A percentile compares a stretch with the other conserved stretches of the same genome.
Evolutionary conservation across 1,140 invertebrate genomes (phyloP).

Genomic region (Lucilia cuprina): DNA sequence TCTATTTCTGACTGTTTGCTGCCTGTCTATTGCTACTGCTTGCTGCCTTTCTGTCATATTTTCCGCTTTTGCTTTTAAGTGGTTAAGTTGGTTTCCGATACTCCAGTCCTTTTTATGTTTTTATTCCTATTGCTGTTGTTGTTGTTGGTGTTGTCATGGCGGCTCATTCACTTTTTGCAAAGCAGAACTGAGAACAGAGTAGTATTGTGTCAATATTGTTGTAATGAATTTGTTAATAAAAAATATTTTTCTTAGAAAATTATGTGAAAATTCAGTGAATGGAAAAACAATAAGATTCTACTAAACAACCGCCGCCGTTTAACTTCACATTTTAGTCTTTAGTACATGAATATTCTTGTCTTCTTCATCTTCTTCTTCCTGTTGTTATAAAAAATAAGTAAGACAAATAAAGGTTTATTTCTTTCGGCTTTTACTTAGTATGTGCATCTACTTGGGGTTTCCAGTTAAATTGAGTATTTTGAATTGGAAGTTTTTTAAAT

Average conservation of each 20-base stretch:
- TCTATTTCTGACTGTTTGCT: not conserved
- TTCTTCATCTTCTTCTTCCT: not conserved
- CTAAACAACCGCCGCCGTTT: not conserved
- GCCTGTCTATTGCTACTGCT: not conserved
- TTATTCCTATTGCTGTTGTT: not conserved
- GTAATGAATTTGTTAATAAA: constrained; percentile 35
- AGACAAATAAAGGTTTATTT: constrained; percentile 16
- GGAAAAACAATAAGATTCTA: constrained; percentile 22
- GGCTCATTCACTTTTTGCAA: not conserved
- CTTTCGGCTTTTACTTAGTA: not conserved
- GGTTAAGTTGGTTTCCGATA: constrained; percentile 29
- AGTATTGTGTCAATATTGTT: constrained; percentile 32
- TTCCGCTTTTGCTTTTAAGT: constrained; percentile 30
- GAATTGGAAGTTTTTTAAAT: constrained; percentile 8
- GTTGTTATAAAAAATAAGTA: not conserved
- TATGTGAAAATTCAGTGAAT: constrained; percentile 33
- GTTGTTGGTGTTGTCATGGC: not conserved
- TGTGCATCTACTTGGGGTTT: not conserved
- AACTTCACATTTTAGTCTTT: too few species aligned
- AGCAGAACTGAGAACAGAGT: not conserved
- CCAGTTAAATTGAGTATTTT: not conserved
- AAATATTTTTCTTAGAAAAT: constrained; percentile 33
- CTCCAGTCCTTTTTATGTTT: not conserved
- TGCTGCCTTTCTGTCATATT: not conserved
- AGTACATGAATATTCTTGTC: not conserved